Evolutionary conservation across 1,140 invertebrate genomes (phyloP).

Genomic region (Teleopsis dalmanni): DNA sequence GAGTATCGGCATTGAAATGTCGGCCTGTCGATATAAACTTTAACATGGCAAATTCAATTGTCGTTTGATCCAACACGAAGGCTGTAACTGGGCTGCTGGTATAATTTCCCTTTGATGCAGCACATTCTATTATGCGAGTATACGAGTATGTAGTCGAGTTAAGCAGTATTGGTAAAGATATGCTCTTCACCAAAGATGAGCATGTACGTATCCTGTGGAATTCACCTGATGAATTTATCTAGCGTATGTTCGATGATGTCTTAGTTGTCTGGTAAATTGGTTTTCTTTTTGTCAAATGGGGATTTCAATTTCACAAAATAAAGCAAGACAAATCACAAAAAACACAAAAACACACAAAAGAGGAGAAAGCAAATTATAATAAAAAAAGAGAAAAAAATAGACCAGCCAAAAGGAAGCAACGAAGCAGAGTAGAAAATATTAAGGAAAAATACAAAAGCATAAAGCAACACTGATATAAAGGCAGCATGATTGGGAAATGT

Average conservation of each 20-base stretch:
- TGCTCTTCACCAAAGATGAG: too few relatives aligned
- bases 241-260: slow-evolving; percentile 23
- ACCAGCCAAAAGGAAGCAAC: slow-evolving; percentile 24
- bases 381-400: slow-evolving; percentile 16
- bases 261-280: slow-evolving; percentile 40
- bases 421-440: not conserved
- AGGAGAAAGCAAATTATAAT: slow-evolving; percentile 10
- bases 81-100: too few relatives aligned
- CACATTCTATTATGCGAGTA: too few relatives aligned
- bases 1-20: too few relatives aligned
- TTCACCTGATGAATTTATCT: slow-evolving; percentile 45
- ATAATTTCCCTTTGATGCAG: too few relatives aligned
- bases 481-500: not conserved
- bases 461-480: slow-evolving; percentile 15
- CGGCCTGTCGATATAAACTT: slow-evolving; percentile 10
- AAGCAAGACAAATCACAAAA: slow-evolving; percentile 12
- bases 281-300: slow-evolving; percentile 45
- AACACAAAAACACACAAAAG: slow-evolving; percentile 9
- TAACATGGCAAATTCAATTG: slow-evolving; percentile 14
- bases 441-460: slow-evolving; percentile 24
- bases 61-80: slow-evolving; percentile 9
- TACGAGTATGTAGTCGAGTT: too few relatives aligned
- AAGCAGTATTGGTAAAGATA: too few relatives aligned
- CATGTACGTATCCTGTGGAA: slow-evolving; percentile 13
- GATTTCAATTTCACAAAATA: slow-evolving; percentile 43